Percentiles rank a stretch among this genome's conserved stretches.
These are phyloP conservation scores for Meiosimyza platycephala DNA, from an alignment of 2,888 invertebrate genomes.

Conservation along the genomic window DNA sequence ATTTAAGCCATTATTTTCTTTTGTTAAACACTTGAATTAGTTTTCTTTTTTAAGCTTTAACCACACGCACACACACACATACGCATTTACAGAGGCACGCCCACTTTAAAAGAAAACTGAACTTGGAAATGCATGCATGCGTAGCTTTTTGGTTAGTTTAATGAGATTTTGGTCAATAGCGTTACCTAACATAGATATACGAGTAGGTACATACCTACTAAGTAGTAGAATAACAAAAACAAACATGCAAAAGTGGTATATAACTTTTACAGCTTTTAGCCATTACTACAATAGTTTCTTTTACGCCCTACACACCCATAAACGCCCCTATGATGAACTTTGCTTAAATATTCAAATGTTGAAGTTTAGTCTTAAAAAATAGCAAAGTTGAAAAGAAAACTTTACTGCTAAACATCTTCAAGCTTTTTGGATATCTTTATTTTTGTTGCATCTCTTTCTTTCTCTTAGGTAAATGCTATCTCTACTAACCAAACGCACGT, in stretches of 20 bases:
- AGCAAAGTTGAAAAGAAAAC: conserved; percentile 3
- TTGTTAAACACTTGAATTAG: conserved; percentile 45
- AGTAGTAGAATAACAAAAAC: conserved; percentile 9
- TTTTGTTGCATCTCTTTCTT: conserved; percentile 2
- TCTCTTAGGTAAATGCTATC: background rate
- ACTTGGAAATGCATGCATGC: conserved; percentile 3
- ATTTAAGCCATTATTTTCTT: conserved; percentile 45
- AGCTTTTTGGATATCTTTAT: conserved; percentile 7
- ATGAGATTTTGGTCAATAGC: conserved; percentile 34
- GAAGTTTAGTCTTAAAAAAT: conserved; percentile 6
- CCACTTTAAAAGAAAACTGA: conserved; percentile 2
- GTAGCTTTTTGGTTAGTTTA: conserved; percentile 23
- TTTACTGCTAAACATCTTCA: background rate
- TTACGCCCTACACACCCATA: background rate
- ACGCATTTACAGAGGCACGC: background rate
- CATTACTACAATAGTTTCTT: conserved; percentile 3
- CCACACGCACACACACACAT: conserved; percentile 26
- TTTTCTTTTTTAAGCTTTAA: conserved; percentile 37
- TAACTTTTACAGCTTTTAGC: conserved; percentile 21
- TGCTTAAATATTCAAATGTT: conserved; percentile 35
- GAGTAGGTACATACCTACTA: background rate
- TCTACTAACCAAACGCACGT: background rate
- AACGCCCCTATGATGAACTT: conserved; percentile 17
- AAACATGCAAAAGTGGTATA: background rate
- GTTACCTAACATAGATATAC: conserved; percentile 1